These are phyloP conservation scores for Heterocephalus glaber DNA, from an alignment of 2,113 vertebrate species.

Conservation along the genomic window DNA sequence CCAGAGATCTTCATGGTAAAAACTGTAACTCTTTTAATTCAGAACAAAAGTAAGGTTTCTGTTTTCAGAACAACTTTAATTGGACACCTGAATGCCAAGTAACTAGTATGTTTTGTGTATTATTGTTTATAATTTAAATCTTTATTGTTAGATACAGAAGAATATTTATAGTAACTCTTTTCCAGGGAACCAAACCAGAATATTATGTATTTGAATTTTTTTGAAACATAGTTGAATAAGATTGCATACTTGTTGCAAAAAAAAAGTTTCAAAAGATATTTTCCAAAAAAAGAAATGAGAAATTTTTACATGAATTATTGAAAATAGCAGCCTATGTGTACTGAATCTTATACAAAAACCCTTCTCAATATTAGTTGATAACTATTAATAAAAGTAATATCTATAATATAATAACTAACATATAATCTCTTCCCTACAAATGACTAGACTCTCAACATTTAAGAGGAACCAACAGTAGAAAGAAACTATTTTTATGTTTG, in stretches of 20 bases:
- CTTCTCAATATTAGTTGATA: not conserved
- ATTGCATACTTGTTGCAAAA: not conserved
- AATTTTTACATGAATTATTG: not conserved
- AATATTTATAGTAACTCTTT: not conserved
- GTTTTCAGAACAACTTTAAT: not conserved
- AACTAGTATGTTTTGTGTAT: not conserved
- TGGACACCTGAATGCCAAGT: not conserved
- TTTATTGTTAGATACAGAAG: not conserved
- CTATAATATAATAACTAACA: not conserved
- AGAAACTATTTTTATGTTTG: not conserved
- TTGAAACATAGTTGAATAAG: not conserved
- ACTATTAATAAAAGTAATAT: not conserved
- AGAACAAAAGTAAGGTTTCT: conserved; percentile 28
- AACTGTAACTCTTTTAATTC: not conserved
- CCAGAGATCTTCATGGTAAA: not conserved
- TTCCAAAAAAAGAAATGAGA: not conserved
- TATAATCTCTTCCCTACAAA: not conserved
- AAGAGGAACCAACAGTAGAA: not conserved
- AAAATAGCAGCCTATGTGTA: not conserved
- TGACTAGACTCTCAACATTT: not conserved
- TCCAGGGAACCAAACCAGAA: not conserved
- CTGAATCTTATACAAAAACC: not conserved
- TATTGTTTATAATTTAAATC: not conserved
- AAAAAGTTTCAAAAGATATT: not conserved
- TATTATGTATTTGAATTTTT: not conserved